Evolutionary conservation across 2,797 vertebrate genomes (phyloP).

Genomic region (Silurus aristotelis): DNA sequence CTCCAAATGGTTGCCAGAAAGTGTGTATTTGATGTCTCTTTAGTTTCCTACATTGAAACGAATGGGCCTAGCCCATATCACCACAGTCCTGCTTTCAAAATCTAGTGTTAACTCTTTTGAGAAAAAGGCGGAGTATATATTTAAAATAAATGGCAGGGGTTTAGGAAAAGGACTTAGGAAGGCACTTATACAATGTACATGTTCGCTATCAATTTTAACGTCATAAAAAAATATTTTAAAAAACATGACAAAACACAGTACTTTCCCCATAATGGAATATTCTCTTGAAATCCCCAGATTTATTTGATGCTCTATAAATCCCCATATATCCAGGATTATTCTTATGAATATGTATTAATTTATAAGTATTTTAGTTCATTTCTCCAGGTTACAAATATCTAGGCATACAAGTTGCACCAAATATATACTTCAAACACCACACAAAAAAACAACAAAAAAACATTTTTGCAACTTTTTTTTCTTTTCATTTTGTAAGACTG

Average conservation of each 20-base stretch:
- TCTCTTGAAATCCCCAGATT: not conserved
- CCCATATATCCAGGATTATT: too few species aligned
- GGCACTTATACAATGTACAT: too few species aligned
- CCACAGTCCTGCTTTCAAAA: too few species aligned
- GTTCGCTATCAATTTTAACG: not conserved
- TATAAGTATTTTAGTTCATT: not conserved
- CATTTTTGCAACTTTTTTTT: constrained; percentile 4
- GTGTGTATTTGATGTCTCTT: not conserved
- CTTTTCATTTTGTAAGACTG: constrained; percentile 10
- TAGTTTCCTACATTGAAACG: not conserved
- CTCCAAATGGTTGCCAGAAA: not conserved
- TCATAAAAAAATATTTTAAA: not conserved
- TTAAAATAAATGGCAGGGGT: too few species aligned
- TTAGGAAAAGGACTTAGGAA: too few species aligned
- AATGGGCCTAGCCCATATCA: too few species aligned
- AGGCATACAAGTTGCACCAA: not conserved
- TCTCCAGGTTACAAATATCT: not conserved
- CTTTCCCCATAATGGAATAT: not conserved
- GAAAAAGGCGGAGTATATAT: too few species aligned
- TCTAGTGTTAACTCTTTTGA: too few species aligned
- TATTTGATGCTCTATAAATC: not conserved
- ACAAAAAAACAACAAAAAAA: too few species aligned
- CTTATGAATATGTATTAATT: too few species aligned
- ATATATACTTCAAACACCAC: not conserved
- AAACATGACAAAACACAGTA: not conserved